phyloP scores from a whole-genome alignment of 2,888 invertebrate genomes.

The Octodonta nipae region DNA sequence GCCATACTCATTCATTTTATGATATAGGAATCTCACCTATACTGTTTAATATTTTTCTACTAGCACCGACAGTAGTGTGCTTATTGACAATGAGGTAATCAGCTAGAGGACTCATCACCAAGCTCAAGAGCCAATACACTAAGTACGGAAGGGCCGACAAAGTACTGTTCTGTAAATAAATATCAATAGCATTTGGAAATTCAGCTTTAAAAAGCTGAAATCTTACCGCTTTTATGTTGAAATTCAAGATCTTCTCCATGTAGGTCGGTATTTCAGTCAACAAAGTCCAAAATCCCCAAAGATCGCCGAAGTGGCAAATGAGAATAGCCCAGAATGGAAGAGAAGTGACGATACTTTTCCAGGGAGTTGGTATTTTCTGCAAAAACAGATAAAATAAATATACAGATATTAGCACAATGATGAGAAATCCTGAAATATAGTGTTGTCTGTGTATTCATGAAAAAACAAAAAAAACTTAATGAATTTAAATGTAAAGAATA shows the following conservation, averaged over 20 bases:
- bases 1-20: neutral
- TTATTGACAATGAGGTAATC: slow-evolving; percentile 44
- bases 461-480: neutral
- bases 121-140: slow-evolving; percentile 57
- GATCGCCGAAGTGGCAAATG: slow-evolving; percentile 59
- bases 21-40: slow-evolving; percentile 26
- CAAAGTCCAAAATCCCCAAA: slow-evolving; percentile 74
- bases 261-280: slow-evolving; percentile 72
- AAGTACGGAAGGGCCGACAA: slow-evolving; percentile 62
- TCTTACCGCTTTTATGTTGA: slow-evolving; percentile 53
- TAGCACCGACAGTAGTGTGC: slow-evolving; percentile 23
- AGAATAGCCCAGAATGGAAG: slow-evolving; percentile 62
- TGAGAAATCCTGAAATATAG: neutral
- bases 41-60: slow-evolving; percentile 21
- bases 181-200: slow-evolving; percentile 7
- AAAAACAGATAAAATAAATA: slow-evolving; percentile 6
- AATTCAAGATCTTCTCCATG: slow-evolving; percentile 57
- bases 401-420: no score
- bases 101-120: slow-evolving; percentile 54
- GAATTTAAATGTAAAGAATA: neutral
- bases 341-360: slow-evolving; percentile 59
- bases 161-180: slow-evolving; percentile 46
- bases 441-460: neutral
- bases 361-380: slow-evolving; percentile 45
- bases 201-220: slow-evolving; percentile 3